Conservation (phyloP, 1,140 invertebrate genomes). For the Conus betulinus region DNA sequence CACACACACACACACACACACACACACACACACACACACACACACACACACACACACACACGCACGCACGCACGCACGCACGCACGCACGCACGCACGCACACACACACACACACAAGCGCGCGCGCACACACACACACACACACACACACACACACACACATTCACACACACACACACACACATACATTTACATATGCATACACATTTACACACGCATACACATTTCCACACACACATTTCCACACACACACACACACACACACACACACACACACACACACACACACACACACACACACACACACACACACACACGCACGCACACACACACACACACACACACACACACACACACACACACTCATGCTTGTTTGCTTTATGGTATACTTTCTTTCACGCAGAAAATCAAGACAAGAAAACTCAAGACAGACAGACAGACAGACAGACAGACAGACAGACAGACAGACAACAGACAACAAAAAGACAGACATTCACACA, state of each 20-base stretch:
- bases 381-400: too few relatives aligned
- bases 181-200: background rate
- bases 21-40: background rate
- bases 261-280: background rate
- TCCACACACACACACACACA: background rate
- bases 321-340: background rate
- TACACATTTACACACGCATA: background rate
- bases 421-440: too few relatives aligned
- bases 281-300: background rate
- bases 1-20: too few relatives aligned
- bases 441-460: too few relatives aligned
- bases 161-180: background rate
- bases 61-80: background rate
- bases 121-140: too few relatives aligned
- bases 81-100: background rate
- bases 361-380: too few relatives aligned
- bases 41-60: background rate
- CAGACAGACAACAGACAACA: too few relatives aligned
- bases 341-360: background rate
- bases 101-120: background rate
- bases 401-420: too few relatives aligned
- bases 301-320: too few relatives aligned
- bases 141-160: background rate
- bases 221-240: background rate
- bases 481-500: too few relatives aligned